Evolutionary conservation across 1,140 invertebrate species (phyloP).

Genomic region (Mercenaria mercenaria): DNA sequence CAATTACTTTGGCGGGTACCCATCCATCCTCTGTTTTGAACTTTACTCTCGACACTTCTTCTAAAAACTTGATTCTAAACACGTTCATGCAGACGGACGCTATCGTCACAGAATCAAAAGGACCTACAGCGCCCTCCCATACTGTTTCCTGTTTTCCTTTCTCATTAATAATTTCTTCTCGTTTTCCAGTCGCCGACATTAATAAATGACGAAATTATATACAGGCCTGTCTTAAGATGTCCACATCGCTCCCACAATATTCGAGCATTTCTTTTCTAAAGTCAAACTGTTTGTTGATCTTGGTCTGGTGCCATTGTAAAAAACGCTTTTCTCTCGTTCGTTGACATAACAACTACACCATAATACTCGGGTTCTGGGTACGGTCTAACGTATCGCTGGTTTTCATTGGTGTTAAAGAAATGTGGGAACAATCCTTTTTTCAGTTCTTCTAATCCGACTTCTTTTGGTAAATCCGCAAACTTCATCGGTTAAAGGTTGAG

Average conservation of each 20-base stretch:
- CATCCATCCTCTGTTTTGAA: neutral
- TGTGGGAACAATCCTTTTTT: constrained; percentile 54
- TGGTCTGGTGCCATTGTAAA: constrained; percentile 45
- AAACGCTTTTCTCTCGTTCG: constrained; percentile 17
- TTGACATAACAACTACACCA: constrained; percentile 25
- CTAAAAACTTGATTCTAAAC: constrained; percentile 55
- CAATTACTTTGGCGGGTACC: neutral
- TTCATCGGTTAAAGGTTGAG: constrained; percentile 53
- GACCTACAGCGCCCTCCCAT: constrained; percentile 40
- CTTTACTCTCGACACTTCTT: constrained; percentile 43
- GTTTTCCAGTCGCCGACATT: constrained; percentile 38
- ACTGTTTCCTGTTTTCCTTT: neutral
- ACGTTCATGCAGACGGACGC: constrained; percentile 64
- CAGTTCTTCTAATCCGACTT: constrained; percentile 56
- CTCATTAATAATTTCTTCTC: neutral
- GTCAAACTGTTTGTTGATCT: constrained; percentile 56
- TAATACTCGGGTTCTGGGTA: constrained; percentile 36
- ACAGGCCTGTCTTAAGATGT: constrained; percentile 64
- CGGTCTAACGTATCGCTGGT: constrained; percentile 21
- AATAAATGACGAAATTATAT: constrained; percentile 62
- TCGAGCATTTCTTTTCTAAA: constrained; percentile 62
- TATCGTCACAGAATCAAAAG: constrained; percentile 61
- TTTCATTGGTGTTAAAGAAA: constrained; percentile 26
- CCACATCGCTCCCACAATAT: constrained; percentile 65
- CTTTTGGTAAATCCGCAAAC: constrained; percentile 20